A percentile compares a stretch with the other conserved stretches of the same genome.
Conservation (phyloP, 2,797 vertebrate genomes). For the Okamejei kenojei region DNA sequence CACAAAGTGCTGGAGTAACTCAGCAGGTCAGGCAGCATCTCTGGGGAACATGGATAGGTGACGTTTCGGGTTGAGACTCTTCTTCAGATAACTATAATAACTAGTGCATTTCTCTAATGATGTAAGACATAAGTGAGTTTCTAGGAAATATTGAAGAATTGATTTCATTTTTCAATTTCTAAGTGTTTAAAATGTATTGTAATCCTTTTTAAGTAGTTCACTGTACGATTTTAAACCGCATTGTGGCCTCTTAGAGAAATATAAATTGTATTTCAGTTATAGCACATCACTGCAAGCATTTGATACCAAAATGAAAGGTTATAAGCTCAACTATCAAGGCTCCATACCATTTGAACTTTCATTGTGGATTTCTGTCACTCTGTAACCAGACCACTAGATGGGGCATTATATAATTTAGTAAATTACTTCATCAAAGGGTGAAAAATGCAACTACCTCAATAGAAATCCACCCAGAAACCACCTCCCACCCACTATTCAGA, state of each 20-base stretch:
- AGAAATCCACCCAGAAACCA: not conserved
- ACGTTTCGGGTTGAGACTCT: no score
- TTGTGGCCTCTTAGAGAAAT: not conserved
- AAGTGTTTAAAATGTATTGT: conserved; percentile 1
- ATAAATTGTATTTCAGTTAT: conserved; percentile 5
- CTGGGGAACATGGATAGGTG: no score
- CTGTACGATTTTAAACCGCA: not conserved
- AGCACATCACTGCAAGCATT: not conserved
- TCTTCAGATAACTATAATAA: not conserved
- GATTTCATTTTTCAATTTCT: conserved; percentile 5
- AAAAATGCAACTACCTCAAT: not conserved
- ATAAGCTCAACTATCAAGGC: conserved; percentile 20
- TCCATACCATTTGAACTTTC: not conserved
- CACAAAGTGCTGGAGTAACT: no score
- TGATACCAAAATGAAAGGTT: conserved; percentile 1
- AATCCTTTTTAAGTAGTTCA: not conserved
- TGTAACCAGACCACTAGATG: conserved; percentile 24
- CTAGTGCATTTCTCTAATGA: not conserved
- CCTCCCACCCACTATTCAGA: no score
- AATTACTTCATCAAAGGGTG: conserved; percentile 15
- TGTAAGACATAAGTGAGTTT: not conserved
- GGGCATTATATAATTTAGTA: conserved; percentile 5
- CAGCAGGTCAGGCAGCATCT: no score
- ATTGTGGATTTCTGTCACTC: conserved; percentile 19
- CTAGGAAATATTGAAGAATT: not conserved